Evolutionary conservation across 2,888 invertebrate species (phyloP), one percentile per base, ranked within the genome.

Genomic region (Chymomyza caudatula): DNA sequence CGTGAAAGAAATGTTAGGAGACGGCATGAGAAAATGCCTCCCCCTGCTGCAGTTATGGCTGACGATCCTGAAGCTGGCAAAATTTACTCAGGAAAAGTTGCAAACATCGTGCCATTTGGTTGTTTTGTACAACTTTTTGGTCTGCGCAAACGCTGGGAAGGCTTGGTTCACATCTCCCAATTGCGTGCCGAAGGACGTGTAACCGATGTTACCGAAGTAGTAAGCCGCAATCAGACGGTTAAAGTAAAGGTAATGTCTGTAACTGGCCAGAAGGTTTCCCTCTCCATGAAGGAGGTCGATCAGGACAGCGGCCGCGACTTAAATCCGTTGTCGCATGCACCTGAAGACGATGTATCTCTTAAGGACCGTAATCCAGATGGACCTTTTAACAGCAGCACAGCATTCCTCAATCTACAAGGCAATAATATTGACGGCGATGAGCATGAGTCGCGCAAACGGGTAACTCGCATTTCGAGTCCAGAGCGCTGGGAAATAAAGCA

Each of bases 401-500:
- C 93, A 0, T 91, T 92, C 62, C 87, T 93, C 49, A 92, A 93
- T 6, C 61, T 92, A 87, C 78, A 92, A 61, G 77, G 82, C 5
- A 85, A 88, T 17, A 92, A 91, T 43, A 91, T 93, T 47, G 95
- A 94, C 68, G 95, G 96, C 15, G 95, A 96, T 69, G 96, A 96
- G 80, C 95, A 95, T 84, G 94, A 94, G 76, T 94, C 95, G 37
- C 92, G 96, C 20, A 96, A 97, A 89, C 92, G 96, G 17, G 96
- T 97, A 58, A 96, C 97, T 37, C 92, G 98, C 69, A 95, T 99
- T 69, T 98, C 98, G 0, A 98, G 98, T 55, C 99, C 98, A 0
- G 99, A 99, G 90, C 93, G 96, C 59, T 99, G 98, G 98, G 99
- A 99, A 91, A 95, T 98, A 73, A 97, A 98, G 88, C 98, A 98